Evolutionary conservation across 2,888 invertebrate species (phyloP), one percentile per base, ranked within the genome.

Genomic region (Caenorhabditis virilis): DNA sequence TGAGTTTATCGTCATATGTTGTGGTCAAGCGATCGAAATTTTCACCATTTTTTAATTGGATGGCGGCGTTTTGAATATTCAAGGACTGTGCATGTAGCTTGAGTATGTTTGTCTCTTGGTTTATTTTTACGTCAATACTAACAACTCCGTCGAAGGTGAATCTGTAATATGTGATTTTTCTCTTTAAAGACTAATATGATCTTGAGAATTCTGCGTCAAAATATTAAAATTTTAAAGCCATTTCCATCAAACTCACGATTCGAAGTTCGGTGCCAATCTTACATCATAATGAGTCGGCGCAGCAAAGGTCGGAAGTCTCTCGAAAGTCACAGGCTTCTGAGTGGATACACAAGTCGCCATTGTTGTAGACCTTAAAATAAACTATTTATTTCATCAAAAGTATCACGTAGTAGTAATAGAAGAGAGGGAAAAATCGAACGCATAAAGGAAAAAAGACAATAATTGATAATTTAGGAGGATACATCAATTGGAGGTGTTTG

Each of bases 201-300:
- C n/a, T n/a, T n/a, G n/a, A n/a, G n/a, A n/a, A n/a, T n/a, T n/a
- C n/a, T n/a, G n/a, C n/a, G n/a, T n/a, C n/a, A n/a, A n/a, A n/a
- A n/a, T n/a, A n/a, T n/a, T n/a, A n/a, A 15, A 2, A 46, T 15
- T 13, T 35, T 13, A 43, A 20, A 35, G 27, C 41, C 11, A 13
- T 50, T 50, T 20, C 20, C 20, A n/a, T 18, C 16, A 46, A 35
- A 54, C 66, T 53, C 9, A 74, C 75, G 89, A 88, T 78, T 89
- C 87, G 72, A 95, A 87, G 87, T 93, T 89, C 35, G 95, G 95
- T 82, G 89, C 88, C 76, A 97, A 87, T 80, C 89, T 88, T 78
- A 97, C 88, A 83, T 89, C 88, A 85, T 97, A 97, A 86, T 93
- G 91, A 83, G 88, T 88, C 47, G 95, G 95, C 80, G 89, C 87